These are phyloP conservation scores for Scatophagus argus DNA, from an alignment of 2,113 vertebrate genomes.

Conservation along the genomic window DNA sequence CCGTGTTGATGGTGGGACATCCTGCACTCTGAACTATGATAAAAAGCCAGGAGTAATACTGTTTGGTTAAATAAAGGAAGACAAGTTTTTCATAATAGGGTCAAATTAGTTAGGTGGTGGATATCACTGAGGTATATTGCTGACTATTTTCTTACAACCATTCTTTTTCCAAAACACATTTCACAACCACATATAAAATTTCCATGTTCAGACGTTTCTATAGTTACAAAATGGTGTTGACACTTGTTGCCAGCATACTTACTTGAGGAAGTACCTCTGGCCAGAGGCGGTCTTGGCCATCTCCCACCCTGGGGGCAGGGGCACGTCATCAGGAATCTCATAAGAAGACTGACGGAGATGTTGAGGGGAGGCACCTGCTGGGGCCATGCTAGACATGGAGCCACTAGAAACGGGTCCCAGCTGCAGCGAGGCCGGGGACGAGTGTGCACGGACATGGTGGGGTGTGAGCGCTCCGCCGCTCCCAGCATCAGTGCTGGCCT, in stretches of 20 bases:
- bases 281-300: constrained; percentile 98
- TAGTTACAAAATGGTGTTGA: neutral
- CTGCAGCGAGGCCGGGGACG: constrained; percentile 96
- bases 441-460: constrained; percentile 96
- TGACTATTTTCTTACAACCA: neutral
- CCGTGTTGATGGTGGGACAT: neutral
- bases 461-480: constrained; percentile 91
- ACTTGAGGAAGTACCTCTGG: constrained; percentile 99
- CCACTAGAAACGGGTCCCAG: constrained; percentile 90
- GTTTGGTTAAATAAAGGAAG: neutral
- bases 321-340: constrained; percentile 96
- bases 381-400: constrained; percentile 85
- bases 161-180: neutral
- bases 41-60: neutral
- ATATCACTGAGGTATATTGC: neutral
- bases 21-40: neutral
- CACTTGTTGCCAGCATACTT: constrained; percentile 77
- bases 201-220: neutral
- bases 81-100: neutral
- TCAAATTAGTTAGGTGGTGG: neutral
- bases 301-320: constrained; percentile 96
- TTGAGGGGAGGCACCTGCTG: constrained; percentile 86
- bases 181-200: neutral
- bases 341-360: constrained; percentile 98
- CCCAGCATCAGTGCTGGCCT: constrained; percentile 97